phyloP scores from a whole-genome alignment of 2,888 invertebrate genomes.

The Leptinotarsa haldemani region DNA sequence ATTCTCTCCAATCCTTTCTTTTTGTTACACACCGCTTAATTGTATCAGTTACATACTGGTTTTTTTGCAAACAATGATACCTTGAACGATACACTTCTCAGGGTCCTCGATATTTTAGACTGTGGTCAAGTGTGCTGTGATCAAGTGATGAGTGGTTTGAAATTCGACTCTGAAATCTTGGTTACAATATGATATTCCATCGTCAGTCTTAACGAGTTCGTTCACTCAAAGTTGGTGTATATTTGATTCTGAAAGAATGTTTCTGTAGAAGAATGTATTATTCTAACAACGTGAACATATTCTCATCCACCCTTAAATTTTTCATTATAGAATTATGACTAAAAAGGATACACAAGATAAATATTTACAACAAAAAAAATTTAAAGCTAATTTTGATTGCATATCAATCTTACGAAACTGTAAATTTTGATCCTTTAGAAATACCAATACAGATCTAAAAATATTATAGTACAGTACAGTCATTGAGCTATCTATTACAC shows the following conservation, averaged over 20 bases:
- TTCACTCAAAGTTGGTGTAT: not conserved
- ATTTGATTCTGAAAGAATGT: not conserved
- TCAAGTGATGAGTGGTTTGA: conserved; percentile 51
- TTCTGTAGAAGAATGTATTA: no score
- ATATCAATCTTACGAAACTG: no score
- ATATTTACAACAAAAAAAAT: no score
- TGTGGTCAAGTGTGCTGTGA: conserved; percentile 42
- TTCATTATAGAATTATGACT: no score
- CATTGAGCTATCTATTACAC: no score
- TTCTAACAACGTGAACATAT: no score
- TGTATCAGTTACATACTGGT: conserved; percentile 38
- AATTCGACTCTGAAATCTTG: conserved; percentile 46
- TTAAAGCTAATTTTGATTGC: no score
- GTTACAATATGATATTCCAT: conserved; percentile 46
- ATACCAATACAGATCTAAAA: no score
- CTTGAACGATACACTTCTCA: conserved; percentile 46
- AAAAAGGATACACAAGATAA: no score
- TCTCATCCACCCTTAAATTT: no score
- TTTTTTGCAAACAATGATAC: conserved; percentile 46
- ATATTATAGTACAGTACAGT: no score
- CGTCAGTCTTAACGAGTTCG: conserved; percentile 15
- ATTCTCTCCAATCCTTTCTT: conserved; percentile 17
- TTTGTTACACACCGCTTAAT: conserved; percentile 16
- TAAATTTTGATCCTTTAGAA: no score
- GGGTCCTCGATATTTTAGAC: conserved; percentile 44